Evolutionary conservation across 2,888 invertebrate genomes (phyloP).

Genomic region (Axea sp.): DNA sequence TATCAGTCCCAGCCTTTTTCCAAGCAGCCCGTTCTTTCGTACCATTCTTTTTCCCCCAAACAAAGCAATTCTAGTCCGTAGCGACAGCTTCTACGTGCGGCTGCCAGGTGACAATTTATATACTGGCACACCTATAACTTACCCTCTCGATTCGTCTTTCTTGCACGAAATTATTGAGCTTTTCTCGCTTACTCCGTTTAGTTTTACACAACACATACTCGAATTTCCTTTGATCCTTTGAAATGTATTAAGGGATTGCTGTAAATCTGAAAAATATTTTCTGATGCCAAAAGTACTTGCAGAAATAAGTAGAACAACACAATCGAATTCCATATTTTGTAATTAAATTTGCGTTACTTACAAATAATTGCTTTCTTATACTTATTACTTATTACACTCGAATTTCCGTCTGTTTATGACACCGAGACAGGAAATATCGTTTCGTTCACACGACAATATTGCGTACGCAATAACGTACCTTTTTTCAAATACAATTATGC

Average conservation of each 20-base stretch:
- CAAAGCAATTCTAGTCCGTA: constrained; percentile 74
- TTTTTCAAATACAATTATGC: no score
- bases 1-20: constrained; percentile 53
- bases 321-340: no score
- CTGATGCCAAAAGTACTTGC: constrained; percentile 6
- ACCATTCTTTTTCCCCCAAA: constrained; percentile 75
- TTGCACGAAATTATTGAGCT: constrained; percentile 68
- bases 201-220: constrained; percentile 53
- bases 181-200: constrained; percentile 67
- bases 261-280: constrained; percentile 51
- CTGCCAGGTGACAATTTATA: constrained; percentile 78
- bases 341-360: no score
- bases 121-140: constrained; percentile 73
- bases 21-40: constrained; percentile 51
- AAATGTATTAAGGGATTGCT: constrained; percentile 52
- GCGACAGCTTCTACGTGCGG: constrained; percentile 72
- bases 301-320: no score
- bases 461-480: no score
- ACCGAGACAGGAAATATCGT: no score
- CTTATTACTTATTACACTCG: no score
- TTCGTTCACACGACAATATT: no score
- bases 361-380: no score
- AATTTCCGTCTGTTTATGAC: no score
- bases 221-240: constrained; percentile 53
- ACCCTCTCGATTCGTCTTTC: constrained; percentile 77